These are phyloP conservation scores for Elmis aenea DNA, from an alignment of 2,888 invertebrate species.

Conservation along the genomic window DNA sequence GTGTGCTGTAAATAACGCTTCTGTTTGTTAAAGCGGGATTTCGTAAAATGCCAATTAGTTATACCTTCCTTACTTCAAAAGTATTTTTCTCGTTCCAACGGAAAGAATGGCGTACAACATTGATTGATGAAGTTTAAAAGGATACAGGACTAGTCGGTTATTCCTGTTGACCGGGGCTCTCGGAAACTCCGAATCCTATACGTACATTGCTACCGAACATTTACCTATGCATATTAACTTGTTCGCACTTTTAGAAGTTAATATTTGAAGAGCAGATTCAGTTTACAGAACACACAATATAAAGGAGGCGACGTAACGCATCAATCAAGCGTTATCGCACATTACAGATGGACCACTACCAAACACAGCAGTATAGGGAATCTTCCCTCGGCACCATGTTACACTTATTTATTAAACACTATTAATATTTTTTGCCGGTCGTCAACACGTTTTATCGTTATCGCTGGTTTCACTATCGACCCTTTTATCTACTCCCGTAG, in stretches of 20 bases:
- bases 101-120: constrained; percentile 10
- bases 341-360: constrained; percentile 32
- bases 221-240: constrained; percentile 37
- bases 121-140: constrained; percentile 29
- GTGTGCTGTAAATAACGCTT: too few relatives aligned
- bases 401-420: too few relatives aligned
- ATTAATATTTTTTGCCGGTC: too few relatives aligned
- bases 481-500: too few relatives aligned
- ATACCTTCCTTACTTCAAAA: too few relatives aligned
- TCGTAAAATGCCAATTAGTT: too few relatives aligned
- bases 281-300: constrained; percentile 27
- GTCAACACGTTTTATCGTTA: too few relatives aligned
- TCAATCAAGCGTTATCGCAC: constrained; percentile 36
- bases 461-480: too few relatives aligned
- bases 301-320: constrained; percentile 30
- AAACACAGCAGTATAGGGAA: too few relatives aligned
- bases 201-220: constrained; percentile 18
- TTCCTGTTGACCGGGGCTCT: constrained; percentile 9
- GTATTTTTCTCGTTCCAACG: constrained; percentile 13
- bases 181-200: constrained; percentile 7
- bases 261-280: constrained; percentile 38
- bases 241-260: constrained; percentile 36
- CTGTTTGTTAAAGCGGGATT: too few relatives aligned
- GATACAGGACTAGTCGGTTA: constrained; percentile 14
- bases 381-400: too few relatives aligned